Evolutionary conservation across 2,797 vertebrate genomes (phyloP).

Genomic region (Myotis daubentonii): DNA sequence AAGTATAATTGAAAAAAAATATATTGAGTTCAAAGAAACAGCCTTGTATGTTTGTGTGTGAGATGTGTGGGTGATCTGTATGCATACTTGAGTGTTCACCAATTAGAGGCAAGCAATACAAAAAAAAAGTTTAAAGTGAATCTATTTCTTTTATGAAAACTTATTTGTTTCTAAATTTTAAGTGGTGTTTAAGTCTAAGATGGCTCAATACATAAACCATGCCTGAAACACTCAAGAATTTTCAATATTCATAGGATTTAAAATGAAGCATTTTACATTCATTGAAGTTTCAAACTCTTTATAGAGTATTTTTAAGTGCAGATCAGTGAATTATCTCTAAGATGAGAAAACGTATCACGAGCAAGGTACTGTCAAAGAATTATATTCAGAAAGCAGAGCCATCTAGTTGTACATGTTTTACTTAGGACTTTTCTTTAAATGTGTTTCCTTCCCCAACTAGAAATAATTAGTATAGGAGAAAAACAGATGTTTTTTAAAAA

Average conservation of each 20-base stretch:
- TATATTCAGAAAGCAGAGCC: not conserved
- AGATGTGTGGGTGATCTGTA: not conserved
- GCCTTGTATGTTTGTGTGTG: not conserved
- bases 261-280: conserved; percentile 25
- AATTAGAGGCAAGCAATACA: not conserved
- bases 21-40: not conserved
- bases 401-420: not conserved
- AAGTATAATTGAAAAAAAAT: not conserved
- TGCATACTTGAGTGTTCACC: not conserved
- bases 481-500: not conserved
- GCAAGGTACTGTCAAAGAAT: not conserved
- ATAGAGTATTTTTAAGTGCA: not conserved
- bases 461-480: not conserved
- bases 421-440: not conserved
- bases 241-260: conserved; percentile 6
- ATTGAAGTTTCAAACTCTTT: not conserved
- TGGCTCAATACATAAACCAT: not conserved
- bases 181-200: not conserved
- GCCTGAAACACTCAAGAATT: not conserved
- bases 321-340: not conserved
- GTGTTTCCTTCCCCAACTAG: not conserved
- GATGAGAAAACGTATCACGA: not conserved
- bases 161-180: conserved; percentile 8
- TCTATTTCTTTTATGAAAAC: conserved; percentile 1
- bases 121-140: conserved; percentile 2